Evolutionary conservation across 2,797 vertebrate genomes (phyloP).

Genomic region (Echiichthys vipera): DNA sequence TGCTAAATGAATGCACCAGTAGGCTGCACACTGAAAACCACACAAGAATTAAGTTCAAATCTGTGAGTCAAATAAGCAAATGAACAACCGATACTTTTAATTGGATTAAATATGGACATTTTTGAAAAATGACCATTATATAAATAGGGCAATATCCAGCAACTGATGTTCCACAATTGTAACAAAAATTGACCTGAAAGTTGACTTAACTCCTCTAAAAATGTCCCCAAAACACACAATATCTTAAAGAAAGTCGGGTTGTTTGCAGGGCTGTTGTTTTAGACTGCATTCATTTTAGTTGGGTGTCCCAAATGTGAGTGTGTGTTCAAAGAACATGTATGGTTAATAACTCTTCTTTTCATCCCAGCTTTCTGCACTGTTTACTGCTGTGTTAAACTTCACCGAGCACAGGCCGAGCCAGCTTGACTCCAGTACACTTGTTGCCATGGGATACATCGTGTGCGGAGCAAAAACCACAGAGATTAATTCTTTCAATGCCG

Average conservation of each 20-base stretch:
- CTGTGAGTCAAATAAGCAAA: background rate
- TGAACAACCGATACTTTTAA: background rate
- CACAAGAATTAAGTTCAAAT: background rate
- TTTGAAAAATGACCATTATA: no score
- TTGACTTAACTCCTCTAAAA: background rate
- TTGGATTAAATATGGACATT: background rate
- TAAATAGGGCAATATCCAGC: background rate
- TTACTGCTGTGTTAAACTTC: slow-evolving; percentile 74
- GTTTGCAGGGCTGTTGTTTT: background rate
- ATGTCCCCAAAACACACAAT: background rate
- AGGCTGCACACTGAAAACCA: background rate
- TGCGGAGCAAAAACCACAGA: slow-evolving; percentile 82
- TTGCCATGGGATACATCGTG: slow-evolving; percentile 83
- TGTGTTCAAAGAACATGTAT: background rate
- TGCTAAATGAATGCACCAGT: background rate
- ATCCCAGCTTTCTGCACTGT: slow-evolving; percentile 78
- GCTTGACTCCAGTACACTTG: slow-evolving; percentile 83
- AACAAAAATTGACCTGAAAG: background rate
- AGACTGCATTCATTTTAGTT: background rate
- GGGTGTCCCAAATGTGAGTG: background rate
- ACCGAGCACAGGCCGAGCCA: slow-evolving; percentile 74
- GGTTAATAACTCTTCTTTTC: slow-evolving; percentile 25
- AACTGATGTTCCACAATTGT: background rate
- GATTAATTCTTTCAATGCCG: slow-evolving; percentile 78
- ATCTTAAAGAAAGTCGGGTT: background rate